These are phyloP conservation scores for Baronia brevicornis DNA, from an alignment of 2,888 invertebrate species.

Conservation along the genomic window DNA sequence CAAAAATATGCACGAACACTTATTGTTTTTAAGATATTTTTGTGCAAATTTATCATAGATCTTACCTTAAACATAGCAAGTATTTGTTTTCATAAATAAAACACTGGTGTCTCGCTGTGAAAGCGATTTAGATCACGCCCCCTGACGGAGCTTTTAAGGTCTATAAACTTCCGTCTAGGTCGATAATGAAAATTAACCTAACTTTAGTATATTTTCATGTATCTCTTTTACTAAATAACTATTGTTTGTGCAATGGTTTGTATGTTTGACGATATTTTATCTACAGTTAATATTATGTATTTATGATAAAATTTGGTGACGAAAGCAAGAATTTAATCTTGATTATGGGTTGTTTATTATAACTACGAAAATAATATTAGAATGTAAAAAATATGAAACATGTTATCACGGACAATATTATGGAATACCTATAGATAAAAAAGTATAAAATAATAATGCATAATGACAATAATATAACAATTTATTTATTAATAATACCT, in stretches of 20 bases:
- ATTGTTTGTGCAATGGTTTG: no score
- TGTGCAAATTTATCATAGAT: conserved; percentile 16
- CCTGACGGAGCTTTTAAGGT: conserved; percentile 34
- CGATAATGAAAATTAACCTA: no score
- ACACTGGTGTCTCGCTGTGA: conserved; percentile 29
- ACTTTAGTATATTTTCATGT: no score
- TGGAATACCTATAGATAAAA: neutral
- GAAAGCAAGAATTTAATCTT: no score
- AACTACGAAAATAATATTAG: no score
- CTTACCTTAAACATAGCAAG: conserved; percentile 66
- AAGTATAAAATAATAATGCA: conserved; percentile 9
- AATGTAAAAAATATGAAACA: no score
- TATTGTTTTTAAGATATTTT: conserved; percentile 12
- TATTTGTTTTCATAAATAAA: conserved; percentile 44
- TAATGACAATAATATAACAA: conserved; percentile 19
- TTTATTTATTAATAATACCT: conserved; percentile 20
- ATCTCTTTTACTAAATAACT: no score
- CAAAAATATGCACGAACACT: conserved; percentile 28
- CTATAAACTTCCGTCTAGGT: conserved; percentile 14
- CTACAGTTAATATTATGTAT: no score
- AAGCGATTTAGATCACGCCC: conserved; percentile 49
- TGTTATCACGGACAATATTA: no score
- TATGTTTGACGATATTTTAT: no score
- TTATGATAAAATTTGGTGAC: no score
- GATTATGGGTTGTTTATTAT: no score